Evolutionary conservation across 2,113 vertebrate species (phyloP), one percentile per base, ranked within the genome.

Genomic region (Nannobrachium achirus): DNA sequence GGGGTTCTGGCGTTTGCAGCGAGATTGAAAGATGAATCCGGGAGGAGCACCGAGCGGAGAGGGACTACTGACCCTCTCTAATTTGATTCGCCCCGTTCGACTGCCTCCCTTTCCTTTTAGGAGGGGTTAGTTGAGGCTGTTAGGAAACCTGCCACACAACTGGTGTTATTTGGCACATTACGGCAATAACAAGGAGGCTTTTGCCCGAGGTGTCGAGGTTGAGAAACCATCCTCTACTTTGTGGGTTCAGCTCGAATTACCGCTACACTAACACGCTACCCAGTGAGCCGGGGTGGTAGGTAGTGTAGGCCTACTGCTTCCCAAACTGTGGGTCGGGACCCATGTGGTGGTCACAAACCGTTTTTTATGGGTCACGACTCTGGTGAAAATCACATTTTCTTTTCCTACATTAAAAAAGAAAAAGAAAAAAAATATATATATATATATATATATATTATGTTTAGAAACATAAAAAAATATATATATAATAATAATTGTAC

Each of bases 51-150:
- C 63, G 15, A 49, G 63, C 42, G 68, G 51, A 41, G 39, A 48
- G 79, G 63, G 69, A 84, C 51, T 55, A 84, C 51, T 55, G 59
- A 71, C 50, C 14, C 38, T 11, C 10, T 40, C 63, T 84, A 69
- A 89, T 87, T 87, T 68, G 77, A 79, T 85, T 77, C 79, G 13
- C 67, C n/a, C 25, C 56, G 63, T 48, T 60, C 75, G 80, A 73
- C 52, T 69, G 61, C 74, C 59, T n/a, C 15, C 39, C 68, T 66
- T 84, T n/a, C 15, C 39, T 70, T 66, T 84, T 63, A 77, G 66
- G 66, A 57, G 8, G 44, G 57, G 50, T 20, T 62, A 49, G 67
- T 63, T 20, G 66, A 75, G 69, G 61, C 75, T 71, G 41, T 76
- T 55, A 56, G 58, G 41, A 71, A 60, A 61, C 63, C n/a, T 49